Conservation (phyloP, 2,797 vertebrate genomes). For the Pitangus sulphuratus region DNA sequence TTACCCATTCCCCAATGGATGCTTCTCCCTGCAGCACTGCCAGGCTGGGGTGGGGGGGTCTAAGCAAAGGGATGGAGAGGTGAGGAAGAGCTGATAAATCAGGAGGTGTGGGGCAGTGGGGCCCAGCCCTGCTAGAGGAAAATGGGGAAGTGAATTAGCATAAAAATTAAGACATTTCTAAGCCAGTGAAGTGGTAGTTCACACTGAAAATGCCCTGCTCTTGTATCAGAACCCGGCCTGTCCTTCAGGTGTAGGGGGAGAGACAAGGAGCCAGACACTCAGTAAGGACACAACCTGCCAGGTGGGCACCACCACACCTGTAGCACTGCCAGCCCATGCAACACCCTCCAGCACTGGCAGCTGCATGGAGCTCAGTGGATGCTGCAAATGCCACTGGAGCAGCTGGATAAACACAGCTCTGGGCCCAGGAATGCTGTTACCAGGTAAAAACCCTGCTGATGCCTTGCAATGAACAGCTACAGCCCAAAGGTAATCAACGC, state of each 20-base stretch:
- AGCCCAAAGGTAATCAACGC: background rate
- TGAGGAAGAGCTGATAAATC: background rate
- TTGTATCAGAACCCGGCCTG: background rate
- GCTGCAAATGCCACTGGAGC: background rate
- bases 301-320: background rate
- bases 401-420: background rate
- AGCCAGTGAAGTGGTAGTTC: background rate
- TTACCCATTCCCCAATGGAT: background rate
- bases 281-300: background rate
- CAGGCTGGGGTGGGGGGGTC: background rate
- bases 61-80: background rate
- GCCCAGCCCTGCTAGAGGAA: background rate
- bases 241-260: background rate
- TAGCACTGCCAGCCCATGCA: background rate
- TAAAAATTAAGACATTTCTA: background rate
- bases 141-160: background rate
- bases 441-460: background rate
- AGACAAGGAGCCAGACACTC: background rate
- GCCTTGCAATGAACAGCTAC: background rate
- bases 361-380: background rate
- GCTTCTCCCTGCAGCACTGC: background rate
- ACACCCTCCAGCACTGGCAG: background rate
- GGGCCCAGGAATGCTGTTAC: background rate
- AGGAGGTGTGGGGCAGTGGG: accelerated
- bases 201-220: background rate